These are phyloP conservation scores for Corella eumyota DNA, from an alignment of 23 tunicate genomes.

Conservation along the genomic window DNA sequence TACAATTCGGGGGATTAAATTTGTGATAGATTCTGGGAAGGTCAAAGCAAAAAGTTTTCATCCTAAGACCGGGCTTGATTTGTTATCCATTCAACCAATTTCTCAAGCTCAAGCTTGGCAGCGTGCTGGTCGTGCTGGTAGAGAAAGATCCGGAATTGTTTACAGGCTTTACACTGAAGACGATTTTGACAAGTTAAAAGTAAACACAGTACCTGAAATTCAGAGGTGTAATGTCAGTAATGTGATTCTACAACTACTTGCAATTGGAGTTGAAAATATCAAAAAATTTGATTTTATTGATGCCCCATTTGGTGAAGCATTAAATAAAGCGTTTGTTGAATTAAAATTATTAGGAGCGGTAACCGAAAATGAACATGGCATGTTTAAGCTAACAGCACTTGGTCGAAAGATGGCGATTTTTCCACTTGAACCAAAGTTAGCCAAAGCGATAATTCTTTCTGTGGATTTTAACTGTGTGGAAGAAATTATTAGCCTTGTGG, in stretches of 20 bases:
- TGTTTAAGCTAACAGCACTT: slow-evolving; percentile 31
- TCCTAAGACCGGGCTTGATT: slow-evolving; percentile 59
- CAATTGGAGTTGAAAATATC: slow-evolving; percentile 73
- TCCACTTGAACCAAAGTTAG: slow-evolving; percentile 78
- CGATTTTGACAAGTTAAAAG: slow-evolving; percentile 24
- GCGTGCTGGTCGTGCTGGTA: slow-evolving; percentile 91
- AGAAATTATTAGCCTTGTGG: slow-evolving; percentile 54
- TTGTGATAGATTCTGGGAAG: slow-evolving; percentile 82
- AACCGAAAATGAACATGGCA: slow-evolving; percentile 12
- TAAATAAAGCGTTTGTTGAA: slow-evolving; percentile 56
- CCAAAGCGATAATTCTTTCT: slow-evolving; percentile 46
- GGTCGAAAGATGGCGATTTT: slow-evolving; percentile 72
- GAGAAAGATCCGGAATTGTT: slow-evolving; percentile 74
- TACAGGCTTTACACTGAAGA: slow-evolving; percentile 77
- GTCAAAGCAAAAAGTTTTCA: slow-evolving; percentile 84
- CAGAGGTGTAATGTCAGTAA: slow-evolving; percentile 66
- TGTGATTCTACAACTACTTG: slow-evolving; percentile 57
- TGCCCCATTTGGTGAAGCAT: slow-evolving; percentile 48
- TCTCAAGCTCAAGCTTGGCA: slow-evolving; percentile 98
- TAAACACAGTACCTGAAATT: slow-evolving; percentile 69
- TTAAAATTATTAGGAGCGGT: slow-evolving; percentile 54
- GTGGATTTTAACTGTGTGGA: slow-evolving; percentile 44
- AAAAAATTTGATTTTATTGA: slow-evolving; percentile 77
- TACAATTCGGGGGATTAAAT: slow-evolving; percentile 82
- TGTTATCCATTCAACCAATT: slow-evolving; percentile 58